Evolutionary conservation across 2,888 invertebrate genomes (phyloP).

Genomic region (Germaria angustata): DNA sequence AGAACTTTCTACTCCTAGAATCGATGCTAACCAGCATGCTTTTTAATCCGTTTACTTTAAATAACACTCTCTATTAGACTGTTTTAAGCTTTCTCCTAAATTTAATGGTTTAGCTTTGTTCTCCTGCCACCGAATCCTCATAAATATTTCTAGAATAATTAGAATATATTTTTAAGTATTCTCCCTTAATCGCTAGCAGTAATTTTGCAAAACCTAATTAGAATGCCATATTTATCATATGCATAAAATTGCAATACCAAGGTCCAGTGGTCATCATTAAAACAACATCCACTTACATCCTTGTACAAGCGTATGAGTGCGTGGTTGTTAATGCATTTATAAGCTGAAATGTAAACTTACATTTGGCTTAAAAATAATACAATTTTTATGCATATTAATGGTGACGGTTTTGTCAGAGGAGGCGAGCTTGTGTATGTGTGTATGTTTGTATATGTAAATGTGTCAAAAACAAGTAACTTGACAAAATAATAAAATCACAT

Average conservation of each 20-base stretch:
- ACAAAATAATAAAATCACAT: conserved; percentile 67
- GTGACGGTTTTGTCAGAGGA: not conserved
- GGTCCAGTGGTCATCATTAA: conserved; percentile 10
- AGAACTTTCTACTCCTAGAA: no score
- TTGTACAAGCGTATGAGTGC: not conserved
- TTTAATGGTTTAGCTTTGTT: no score
- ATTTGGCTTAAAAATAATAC: conserved; percentile 38
- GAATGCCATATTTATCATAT: not conserved
- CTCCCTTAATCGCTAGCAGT: not conserved
- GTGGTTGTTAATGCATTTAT: conserved; percentile 22
- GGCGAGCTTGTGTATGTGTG: not conserved
- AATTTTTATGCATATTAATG: conserved; percentile 36
- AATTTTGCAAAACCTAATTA: not conserved
- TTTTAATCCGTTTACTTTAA: no score
- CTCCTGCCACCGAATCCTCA: no score
- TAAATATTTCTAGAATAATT: not conserved
- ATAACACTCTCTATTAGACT: no score
- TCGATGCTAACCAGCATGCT: no score
- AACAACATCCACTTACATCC: conserved; percentile 8
- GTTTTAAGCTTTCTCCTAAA: no score
- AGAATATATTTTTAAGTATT: not conserved
- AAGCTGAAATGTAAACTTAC: conserved; percentile 39
- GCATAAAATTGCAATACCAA: conserved; percentile 19
- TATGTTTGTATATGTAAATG: not conserved
- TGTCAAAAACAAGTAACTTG: conserved; percentile 55